phyloP scores from a whole-genome alignment of 1,140 invertebrate genomes.

The Bemisia tabaci region DNA sequence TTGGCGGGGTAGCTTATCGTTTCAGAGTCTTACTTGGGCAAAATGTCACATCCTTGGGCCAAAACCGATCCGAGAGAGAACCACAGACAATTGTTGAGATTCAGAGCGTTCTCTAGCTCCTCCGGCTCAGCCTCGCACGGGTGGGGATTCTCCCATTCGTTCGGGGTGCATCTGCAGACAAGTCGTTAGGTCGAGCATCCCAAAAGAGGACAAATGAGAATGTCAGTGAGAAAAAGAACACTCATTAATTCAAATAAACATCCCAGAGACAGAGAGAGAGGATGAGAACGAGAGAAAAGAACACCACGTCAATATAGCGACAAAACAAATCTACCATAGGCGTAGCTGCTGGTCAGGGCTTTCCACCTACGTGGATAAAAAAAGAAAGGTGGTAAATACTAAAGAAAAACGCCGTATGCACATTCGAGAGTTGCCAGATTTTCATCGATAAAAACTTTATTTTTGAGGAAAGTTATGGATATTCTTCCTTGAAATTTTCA shows the following conservation, averaged over 20 bases:
- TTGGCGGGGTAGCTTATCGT: background rate
- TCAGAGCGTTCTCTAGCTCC: slow-evolving; percentile 39
- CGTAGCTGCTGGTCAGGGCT: too few relatives aligned
- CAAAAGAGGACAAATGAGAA: background rate
- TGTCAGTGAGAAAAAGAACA: background rate
- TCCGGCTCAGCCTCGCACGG: slow-evolving; percentile 36
- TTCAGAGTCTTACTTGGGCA: slow-evolving; percentile 33
- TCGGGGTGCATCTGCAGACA: slow-evolving; percentile 32
- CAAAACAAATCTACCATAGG: too few relatives aligned
- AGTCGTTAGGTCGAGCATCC: background rate
- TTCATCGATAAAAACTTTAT: too few relatives aligned
- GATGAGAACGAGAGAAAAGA: background rate
- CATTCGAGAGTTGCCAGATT: too few relatives aligned
- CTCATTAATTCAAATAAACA: too few relatives aligned
- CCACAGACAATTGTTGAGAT: slow-evolving; percentile 38
- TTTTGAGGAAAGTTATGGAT: too few relatives aligned
- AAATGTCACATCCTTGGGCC: slow-evolving; percentile 38
- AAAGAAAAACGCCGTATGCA: too few relatives aligned
- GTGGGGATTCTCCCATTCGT: slow-evolving; percentile 43
- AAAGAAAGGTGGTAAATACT: too few relatives aligned
- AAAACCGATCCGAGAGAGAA: slow-evolving; percentile 39
- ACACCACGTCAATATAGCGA: background rate
- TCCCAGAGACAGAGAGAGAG: background rate
- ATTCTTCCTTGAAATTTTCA: too few relatives aligned
- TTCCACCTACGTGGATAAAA: too few relatives aligned